These are phyloP conservation scores for Porites rus DNA, from an alignment of 92 coral and sea anemone species.

Conservation along the genomic window DNA sequence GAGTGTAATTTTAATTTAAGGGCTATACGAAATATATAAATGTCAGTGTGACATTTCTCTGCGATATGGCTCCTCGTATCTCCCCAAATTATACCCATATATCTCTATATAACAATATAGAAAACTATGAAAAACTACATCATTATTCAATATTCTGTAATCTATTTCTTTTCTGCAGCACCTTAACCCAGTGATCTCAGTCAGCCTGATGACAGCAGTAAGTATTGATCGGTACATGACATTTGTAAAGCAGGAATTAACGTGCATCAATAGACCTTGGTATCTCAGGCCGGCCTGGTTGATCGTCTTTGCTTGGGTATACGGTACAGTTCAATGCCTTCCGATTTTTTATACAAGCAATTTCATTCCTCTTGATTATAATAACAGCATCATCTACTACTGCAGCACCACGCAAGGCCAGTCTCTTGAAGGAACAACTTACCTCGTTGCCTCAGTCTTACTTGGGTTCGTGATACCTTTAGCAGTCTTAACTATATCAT, in stretches of 20 bases:
- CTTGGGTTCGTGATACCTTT: slow-evolving; percentile 67
- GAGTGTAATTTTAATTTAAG: no score
- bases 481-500: slow-evolving; percentile 54
- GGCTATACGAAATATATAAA: no score
- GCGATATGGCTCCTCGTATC: no score
- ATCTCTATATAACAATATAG: no score
- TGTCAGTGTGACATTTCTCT: no score
- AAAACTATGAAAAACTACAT: no score
- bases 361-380: slow-evolving; percentile 24
- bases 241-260: slow-evolving; percentile 63
- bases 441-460: slow-evolving; percentile 39
- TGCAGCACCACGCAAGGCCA: slow-evolving; percentile 70
- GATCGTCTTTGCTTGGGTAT: slow-evolving; percentile 72
- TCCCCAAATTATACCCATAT: no score
- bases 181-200: slow-evolving; percentile 41
- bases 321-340: slow-evolving; percentile 56
- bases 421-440: slow-evolving; percentile 47
- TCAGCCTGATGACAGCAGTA: slow-evolving; percentile 63
- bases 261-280: slow-evolving; percentile 42
- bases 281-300: slow-evolving; percentile 59
- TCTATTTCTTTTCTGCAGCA: neutral
- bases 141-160: no score
- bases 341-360: slow-evolving; percentile 58
- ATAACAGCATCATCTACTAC: slow-evolving; percentile 59
- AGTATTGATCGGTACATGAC: slow-evolving; percentile 81